Evolutionary conservation across 1,140 invertebrate genomes (phyloP).

Genomic region (Hylaeus volcanicus): DNA sequence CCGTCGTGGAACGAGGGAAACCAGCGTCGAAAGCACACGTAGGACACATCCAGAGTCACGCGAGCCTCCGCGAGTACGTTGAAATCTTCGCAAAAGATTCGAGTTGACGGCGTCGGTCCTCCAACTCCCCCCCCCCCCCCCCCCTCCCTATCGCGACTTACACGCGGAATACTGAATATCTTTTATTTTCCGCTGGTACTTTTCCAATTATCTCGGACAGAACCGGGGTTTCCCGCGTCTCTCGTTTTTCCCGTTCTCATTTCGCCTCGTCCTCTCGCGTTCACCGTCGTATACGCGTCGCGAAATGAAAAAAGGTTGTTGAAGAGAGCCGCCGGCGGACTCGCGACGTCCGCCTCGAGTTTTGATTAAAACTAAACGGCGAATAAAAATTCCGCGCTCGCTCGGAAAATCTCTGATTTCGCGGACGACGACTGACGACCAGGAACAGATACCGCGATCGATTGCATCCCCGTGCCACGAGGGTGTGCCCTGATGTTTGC

Average conservation of each 20-base stretch:
- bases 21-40: background rate
- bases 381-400: conserved; percentile 43
- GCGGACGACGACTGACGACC: background rate
- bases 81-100: conserved; percentile 8
- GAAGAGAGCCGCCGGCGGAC: conserved; percentile 26
- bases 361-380: conserved; percentile 52
- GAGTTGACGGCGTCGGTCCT: background rate
- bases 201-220: conserved; percentile 48
- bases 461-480: background rate
- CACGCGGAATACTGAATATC: conserved; percentile 30
- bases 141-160: background rate
- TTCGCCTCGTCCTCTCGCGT: conserved; percentile 29
- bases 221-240: background rate
- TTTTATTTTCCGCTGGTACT: conserved; percentile 36
- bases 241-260: conserved; percentile 49
- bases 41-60: conserved; percentile 18
- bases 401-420: background rate
- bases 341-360: conserved; percentile 42
- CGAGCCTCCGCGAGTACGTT: background rate
- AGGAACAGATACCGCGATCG: conserved; percentile 12
- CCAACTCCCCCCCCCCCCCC: background rate
- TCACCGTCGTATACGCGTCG: conserved; percentile 24
- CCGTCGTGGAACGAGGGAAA: background rate
- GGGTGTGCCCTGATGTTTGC: too few relatives aligned
- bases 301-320: conserved; percentile 43